phyloP scores from a whole-genome alignment of 2,797 vertebrate species.

The Lacerta bilineata region DNA sequence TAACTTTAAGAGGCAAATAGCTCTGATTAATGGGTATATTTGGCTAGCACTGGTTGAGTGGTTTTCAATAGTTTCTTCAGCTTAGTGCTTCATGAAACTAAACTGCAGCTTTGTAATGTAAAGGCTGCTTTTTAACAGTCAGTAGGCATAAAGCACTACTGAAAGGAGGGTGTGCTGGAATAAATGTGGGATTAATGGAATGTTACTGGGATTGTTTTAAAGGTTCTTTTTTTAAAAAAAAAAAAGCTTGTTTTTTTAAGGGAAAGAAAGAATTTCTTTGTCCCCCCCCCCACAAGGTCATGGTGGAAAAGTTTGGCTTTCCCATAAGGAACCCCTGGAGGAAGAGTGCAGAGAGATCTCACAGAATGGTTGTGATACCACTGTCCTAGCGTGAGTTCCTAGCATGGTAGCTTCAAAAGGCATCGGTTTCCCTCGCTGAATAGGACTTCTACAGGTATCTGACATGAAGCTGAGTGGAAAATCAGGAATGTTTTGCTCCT shows the following conservation, averaged over 20 bases:
- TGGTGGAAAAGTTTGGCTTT: neutral
- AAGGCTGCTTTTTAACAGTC: constrained; percentile 37
- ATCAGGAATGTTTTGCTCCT: neutral
- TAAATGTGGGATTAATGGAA: constrained; percentile 7
- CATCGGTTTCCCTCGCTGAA: neutral
- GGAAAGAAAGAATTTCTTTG: neutral
- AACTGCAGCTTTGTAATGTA: constrained; percentile 54
- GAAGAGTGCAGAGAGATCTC: neutral
- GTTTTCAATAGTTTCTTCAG: constrained; percentile 60
- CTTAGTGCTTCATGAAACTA: constrained; percentile 35
- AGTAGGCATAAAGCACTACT: constrained; percentile 36
- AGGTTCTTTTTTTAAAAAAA: neutral
- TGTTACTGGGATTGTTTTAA: constrained; percentile 21
- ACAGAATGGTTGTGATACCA: neutral
- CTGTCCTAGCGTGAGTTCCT: neutral
- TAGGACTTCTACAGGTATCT: neutral
- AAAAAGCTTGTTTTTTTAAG: neutral
- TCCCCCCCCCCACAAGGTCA: neutral
- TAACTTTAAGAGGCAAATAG: constrained; percentile 45
- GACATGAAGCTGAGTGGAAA: neutral
- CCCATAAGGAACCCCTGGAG: rapidly evolving
- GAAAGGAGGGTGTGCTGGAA: constrained; percentile 23
- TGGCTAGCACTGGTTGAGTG: constrained; percentile 56
- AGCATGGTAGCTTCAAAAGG: neutral
- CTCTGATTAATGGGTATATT: constrained; percentile 60